phyloP scores from a whole-genome alignment of 2,113 vertebrate species.

The Felis catus region F.catus_Fca126_mat1.0 CM031420.1:2346001-2346500 shows the following conservation, averaged over 20 bases:
- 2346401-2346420: background rate
- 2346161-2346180: fast-evolving
- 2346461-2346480: fast-evolving
- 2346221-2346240: no score
- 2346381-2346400: background rate
- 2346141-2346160: background rate
- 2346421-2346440: fast-evolving
- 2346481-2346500: fast-evolving
- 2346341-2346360: background rate
- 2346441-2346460: background rate
- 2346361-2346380: fast-evolving
- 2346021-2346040: no score
- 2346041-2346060: background rate
- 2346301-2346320: background rate
- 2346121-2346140: background rate
- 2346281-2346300: background rate
- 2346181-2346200: background rate
- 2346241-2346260: background rate
- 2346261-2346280: background rate
- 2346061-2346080: background rate
- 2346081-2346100: fast-evolving
- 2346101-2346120: background rate
- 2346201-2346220: background rate
- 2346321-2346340: fast-evolving
- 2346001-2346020: no score